Conservation (phyloP, 2,113 vertebrate genomes). For the Sceloporus tristichus region DNA sequence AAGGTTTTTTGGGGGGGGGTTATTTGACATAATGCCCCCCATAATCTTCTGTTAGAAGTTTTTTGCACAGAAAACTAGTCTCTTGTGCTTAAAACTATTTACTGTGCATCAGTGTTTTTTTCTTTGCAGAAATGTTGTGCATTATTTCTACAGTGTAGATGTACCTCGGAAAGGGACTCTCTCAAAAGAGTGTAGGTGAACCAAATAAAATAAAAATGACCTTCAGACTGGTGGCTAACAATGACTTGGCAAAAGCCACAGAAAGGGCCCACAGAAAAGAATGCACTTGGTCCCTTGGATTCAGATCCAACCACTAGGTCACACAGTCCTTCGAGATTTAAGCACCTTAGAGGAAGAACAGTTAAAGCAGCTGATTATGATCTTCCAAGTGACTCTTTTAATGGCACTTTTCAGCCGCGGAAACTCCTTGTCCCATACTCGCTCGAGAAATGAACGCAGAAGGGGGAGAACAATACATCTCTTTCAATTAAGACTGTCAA, state of each 20-base stretch:
- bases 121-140: too few species aligned
- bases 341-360: background rate
- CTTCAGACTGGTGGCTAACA: background rate
- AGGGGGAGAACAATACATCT: conserved; percentile 19
- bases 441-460: background rate
- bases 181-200: background rate
- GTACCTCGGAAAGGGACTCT: background rate
- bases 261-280: background rate
- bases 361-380: too few species aligned
- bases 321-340: background rate
- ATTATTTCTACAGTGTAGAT: too few species aligned
- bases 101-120: too few species aligned
- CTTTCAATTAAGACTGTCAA: conserved; percentile 43
- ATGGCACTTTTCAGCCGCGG: background rate
- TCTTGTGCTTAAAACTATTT: too few species aligned
- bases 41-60: too few species aligned
- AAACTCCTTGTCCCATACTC: background rate
- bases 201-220: background rate
- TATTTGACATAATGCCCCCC: too few species aligned
- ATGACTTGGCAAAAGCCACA: too few species aligned
- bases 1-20: too few species aligned
- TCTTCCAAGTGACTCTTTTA: background rate
- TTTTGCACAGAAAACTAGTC: too few species aligned
- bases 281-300: background rate
- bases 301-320: background rate